These are phyloP conservation scores for Parazoanthus swiftii DNA, from an alignment of 92 coral and sea anemone genomes.

Conservation along the genomic window DNA sequence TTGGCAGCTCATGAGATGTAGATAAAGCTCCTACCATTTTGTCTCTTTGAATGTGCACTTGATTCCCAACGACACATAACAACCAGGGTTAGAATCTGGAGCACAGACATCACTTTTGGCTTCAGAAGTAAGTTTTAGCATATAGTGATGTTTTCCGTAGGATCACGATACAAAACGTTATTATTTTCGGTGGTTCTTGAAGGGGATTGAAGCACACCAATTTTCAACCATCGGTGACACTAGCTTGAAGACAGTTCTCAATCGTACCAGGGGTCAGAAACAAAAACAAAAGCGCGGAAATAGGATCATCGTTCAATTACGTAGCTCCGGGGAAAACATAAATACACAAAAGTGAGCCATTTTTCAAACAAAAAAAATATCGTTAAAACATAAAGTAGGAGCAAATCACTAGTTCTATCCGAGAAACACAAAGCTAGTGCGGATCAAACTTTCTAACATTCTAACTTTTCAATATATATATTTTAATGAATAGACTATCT, in stretches of 20 bases:
- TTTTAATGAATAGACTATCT: not conserved
- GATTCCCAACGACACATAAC: not conserved
- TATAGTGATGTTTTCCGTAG: too few species aligned
- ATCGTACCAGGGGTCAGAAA: not conserved
- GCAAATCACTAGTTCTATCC: not conserved
- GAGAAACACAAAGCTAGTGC: not conserved
- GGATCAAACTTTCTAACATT: not conserved
- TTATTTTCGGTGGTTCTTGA: not conserved
- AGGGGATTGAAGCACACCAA: not conserved
- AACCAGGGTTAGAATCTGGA: not conserved
- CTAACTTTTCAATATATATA: not conserved
- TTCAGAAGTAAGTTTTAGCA: not conserved
- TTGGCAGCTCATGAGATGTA: not conserved
- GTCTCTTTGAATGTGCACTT: not conserved
- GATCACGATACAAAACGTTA: not conserved
- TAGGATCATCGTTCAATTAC: not conserved
- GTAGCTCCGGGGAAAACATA: not conserved
- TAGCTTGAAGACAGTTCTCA: not conserved
- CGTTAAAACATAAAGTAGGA: not conserved
- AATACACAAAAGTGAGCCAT: not conserved
- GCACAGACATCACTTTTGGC: not conserved
- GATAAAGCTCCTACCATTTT: not conserved
- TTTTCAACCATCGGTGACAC: not conserved
- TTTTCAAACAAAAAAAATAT: not conserved
- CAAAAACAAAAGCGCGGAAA: not conserved